Conservation (phyloP, 1,140 invertebrate genomes). For the Mamestra configurata region DNA sequence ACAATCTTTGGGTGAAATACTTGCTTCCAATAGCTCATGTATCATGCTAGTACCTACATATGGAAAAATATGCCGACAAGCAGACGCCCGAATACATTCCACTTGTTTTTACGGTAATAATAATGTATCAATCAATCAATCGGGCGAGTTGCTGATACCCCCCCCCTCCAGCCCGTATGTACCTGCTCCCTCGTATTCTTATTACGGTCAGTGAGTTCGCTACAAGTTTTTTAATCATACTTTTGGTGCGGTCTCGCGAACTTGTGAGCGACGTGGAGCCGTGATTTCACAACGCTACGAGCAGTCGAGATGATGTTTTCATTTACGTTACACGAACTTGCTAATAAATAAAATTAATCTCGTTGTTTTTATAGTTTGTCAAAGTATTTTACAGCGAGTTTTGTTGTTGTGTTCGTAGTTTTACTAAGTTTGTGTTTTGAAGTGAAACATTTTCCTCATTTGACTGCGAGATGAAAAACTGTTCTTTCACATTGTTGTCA, state of each 20-base stretch:
- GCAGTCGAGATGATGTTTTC: constrained; percentile 42
- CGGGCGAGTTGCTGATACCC: background rate
- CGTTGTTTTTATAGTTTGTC: constrained; percentile 41
- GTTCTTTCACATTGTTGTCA: background rate
- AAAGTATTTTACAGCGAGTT: constrained; percentile 37
- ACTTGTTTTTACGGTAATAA: constrained; percentile 50
- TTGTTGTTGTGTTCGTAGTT: constrained; percentile 12
- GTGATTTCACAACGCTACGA: constrained; percentile 42
- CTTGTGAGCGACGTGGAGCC: constrained; percentile 32
- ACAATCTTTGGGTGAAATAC: constrained; percentile 23
- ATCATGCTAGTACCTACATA: constrained; percentile 15
- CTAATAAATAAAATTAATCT: constrained; percentile 48
- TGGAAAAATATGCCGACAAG: constrained; percentile 51
- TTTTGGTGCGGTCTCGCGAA: constrained; percentile 48
- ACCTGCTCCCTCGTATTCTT: constrained; percentile 18
- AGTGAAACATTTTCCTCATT: constrained; percentile 23
- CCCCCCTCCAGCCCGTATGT: background rate
- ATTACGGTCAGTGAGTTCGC: constrained; percentile 46
- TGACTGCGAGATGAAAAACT: background rate
- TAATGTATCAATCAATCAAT: constrained; percentile 53
- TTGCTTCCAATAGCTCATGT: constrained; percentile 28
- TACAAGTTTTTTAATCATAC: constrained; percentile 55
- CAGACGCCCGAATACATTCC: constrained; percentile 48
- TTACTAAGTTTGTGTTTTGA: constrained; percentile 26
- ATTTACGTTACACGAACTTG: constrained; percentile 45